Evolutionary conservation across 2,888 invertebrate genomes (phyloP), one percentile per base, ranked within the genome.

Genomic region (Alloplasta piceator): DNA sequence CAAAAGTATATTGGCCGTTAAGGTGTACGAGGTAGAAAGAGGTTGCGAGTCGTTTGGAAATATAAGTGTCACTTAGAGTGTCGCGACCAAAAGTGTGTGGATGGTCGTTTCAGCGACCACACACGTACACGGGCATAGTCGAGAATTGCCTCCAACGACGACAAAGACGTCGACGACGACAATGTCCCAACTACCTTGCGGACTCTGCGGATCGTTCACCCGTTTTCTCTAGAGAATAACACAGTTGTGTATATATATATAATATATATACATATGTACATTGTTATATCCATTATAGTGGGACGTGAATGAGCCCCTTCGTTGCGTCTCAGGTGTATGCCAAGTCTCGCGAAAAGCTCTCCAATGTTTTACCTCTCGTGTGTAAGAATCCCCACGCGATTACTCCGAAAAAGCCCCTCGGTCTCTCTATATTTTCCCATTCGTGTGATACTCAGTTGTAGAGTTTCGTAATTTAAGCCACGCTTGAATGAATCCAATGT

Each of bases 11-110:
- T 72, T 58, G 73, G 56, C 56, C 64, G 56, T 74, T 64, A 74
- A 64, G 64, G 43, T 38, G 50, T 6, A 14, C 6, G 52, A 61
- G 68, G 16, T 16, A 12, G 39, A 56, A 56, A 64, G 56, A 16
- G 6, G 46, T 9, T 16, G 60, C 39, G 56, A 14, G 58, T 77
- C 77, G 76, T 77, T 80, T 50, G 56, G 52, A 80, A 26, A 73
- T 68, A 77, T 73, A 73, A 80, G 72, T 77, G 80, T 70, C 80
- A 64, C 50, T 73, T 73, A 73, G 64, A 77, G 68, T 68, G 63
- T 52, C n/a, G 26, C 26, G 26, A 26, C 52, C 46, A 41, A 46
- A 41, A 58, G 74, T n/a, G 58, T 64, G 74, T 58, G 68, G 52
- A 66, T 58, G 55, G 26, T 46, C 71, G 46, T 60, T 66, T 52